Conservation (phyloP, 2,797 vertebrate genomes). For the Acomys russatus region DNA sequence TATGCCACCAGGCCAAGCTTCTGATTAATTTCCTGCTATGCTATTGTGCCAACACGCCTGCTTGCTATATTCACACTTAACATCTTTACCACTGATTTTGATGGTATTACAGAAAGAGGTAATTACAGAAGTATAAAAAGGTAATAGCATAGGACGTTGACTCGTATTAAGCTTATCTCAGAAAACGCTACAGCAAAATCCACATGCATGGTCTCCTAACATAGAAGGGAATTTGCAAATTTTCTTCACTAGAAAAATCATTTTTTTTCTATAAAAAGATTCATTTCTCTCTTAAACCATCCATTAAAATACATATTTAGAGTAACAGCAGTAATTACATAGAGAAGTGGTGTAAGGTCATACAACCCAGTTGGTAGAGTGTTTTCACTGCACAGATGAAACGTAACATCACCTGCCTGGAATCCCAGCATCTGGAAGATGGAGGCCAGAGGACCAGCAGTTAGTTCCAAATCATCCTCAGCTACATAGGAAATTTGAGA, state of each 20-base stretch:
- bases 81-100: slow-evolving; percentile 76
- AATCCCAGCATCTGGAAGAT: not conserved
- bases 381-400: not conserved
- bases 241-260: slow-evolving; percentile 48
- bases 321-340: slow-evolving; percentile 41
- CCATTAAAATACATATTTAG: not conserved
- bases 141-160: slow-evolving; percentile 60
- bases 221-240: slow-evolving; percentile 38
- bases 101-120: slow-evolving; percentile 75
- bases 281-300: slow-evolving; percentile 13
- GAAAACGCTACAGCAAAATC: slow-evolving; percentile 40
- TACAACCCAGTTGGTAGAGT: not conserved
- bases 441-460: not conserved
- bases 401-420: not conserved
- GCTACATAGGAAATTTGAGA: not conserved
- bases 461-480: not conserved
- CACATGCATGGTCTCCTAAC: not conserved
- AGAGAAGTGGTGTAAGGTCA: not conserved
- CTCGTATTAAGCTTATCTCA: slow-evolving; percentile 56
- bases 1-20: not conserved
- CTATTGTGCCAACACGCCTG: slow-evolving; percentile 78
- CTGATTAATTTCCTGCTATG: slow-evolving; percentile 84
- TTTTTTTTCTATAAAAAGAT: slow-evolving; percentile 24
- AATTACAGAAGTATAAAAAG: slow-evolving; percentile 73
- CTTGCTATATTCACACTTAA: slow-evolving; percentile 83